Conservation (phyloP, 2,797 vertebrate species). For the Xenentodon cancila region DNA sequence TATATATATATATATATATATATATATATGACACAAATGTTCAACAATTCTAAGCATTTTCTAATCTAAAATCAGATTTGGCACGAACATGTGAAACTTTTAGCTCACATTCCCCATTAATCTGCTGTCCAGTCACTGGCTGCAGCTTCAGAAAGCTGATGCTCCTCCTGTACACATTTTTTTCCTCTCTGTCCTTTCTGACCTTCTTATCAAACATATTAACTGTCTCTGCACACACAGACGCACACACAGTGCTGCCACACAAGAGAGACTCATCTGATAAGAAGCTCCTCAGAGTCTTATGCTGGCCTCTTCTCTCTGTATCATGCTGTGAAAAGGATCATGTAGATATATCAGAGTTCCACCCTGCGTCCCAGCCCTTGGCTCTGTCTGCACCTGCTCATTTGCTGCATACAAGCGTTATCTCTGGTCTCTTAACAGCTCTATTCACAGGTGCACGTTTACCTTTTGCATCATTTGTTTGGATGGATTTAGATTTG, state of each 20-base stretch:
- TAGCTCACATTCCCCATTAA: conserved; percentile 26
- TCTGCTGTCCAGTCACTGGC: conserved; percentile 47
- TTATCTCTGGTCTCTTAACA: too few relatives aligned
- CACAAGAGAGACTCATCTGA: conserved; percentile 57
- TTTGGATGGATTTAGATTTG: too few relatives aligned
- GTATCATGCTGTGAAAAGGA: conserved; percentile 66
- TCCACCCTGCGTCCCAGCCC: conserved; percentile 25
- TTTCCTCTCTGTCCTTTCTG: conserved; percentile 61
- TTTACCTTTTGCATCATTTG: too few relatives aligned
- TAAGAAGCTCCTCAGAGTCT: conserved; percentile 63
- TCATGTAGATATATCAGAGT: conserved; percentile 65
- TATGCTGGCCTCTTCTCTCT: conserved; percentile 53
- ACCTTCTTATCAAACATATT: conserved; percentile 75
- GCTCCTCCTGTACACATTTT: conserved; percentile 48
- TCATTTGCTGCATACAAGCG: too few relatives aligned
- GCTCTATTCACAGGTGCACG: too few relatives aligned
- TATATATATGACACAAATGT: not conserved
- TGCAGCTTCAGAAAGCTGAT: conserved; percentile 51
- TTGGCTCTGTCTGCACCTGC: conserved; percentile 55
- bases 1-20: too few relatives aligned
- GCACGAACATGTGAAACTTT: not conserved
- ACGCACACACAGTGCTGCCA: conserved; percentile 24
- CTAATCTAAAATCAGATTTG: not conserved
- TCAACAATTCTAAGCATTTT: not conserved
- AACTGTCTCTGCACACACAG: conserved; percentile 19